Evolutionary conservation across 2,888 invertebrate genomes (phyloP).

Genomic region (Augiades crinisus): DNA sequence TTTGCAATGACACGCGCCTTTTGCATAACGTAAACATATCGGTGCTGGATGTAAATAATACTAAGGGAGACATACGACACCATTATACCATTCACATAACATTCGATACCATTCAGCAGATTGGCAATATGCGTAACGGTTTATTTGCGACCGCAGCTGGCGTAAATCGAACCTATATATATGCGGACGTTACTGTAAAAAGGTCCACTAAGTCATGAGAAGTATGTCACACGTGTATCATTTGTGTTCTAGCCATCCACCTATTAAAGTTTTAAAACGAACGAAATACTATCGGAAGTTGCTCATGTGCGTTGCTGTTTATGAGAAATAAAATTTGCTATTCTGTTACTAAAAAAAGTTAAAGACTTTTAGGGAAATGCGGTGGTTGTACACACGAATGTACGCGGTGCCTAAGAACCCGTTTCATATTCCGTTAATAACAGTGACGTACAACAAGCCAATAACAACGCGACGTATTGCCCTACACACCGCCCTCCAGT

Average conservation of each 20-base stretch:
- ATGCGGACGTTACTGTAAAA: background rate
- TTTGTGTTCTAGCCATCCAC: too few relatives aligned
- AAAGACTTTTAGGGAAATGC: too few relatives aligned
- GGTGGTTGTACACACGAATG: too few relatives aligned
- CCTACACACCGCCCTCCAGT: conserved; percentile 66
- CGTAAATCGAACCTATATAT: conserved; percentile 39
- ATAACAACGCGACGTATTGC: conserved; percentile 38
- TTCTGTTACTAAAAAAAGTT: too few relatives aligned
- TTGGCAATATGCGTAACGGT: conserved; percentile 62
- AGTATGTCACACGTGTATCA: background rate
- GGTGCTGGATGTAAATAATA: conserved; percentile 11
- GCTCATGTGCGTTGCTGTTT: too few relatives aligned
- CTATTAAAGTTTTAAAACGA: too few relatives aligned
- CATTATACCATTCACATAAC: conserved; percentile 19
- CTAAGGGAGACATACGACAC: conserved; percentile 12
- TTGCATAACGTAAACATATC: conserved; percentile 3
- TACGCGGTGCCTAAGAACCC: background rate
- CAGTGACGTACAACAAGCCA: conserved; percentile 35
- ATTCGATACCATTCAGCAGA: conserved; percentile 64
- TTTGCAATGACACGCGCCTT: background rate
- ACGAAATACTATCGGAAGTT: too few relatives aligned
- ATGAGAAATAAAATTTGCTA: too few relatives aligned
- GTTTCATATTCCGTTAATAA: background rate
- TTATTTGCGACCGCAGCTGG: conserved; percentile 49
- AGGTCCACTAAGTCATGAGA: background rate